Evolutionary conservation across 2,113 vertebrate genomes (phyloP).

Genomic region (Nycticebus coucang): DNA sequence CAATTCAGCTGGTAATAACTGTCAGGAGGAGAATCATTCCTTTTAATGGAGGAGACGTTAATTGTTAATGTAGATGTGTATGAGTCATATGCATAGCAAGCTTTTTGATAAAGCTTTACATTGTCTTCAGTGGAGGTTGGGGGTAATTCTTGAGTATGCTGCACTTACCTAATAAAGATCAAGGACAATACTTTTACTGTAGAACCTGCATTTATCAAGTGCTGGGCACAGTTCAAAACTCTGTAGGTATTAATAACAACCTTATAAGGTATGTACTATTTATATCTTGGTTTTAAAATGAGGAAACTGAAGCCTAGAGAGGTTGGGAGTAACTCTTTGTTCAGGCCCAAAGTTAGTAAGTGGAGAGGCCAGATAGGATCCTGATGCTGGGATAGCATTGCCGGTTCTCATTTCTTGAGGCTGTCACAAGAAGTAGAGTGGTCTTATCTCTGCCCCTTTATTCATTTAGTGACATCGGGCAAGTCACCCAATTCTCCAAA

Average conservation of each 20-base stretch:
- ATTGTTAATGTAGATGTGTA: background rate
- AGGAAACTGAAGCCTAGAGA: background rate
- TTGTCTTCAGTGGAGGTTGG: background rate
- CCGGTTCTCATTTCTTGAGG: background rate
- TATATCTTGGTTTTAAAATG: background rate
- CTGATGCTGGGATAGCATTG: no score
- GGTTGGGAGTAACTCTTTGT: background rate
- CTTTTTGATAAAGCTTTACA: conserved; percentile 3
- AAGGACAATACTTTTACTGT: background rate
- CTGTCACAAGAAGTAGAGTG: background rate
- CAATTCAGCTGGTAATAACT: conserved; percentile 16
- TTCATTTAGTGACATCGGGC: background rate
- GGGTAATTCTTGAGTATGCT: background rate
- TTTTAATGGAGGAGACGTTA: conserved; percentile 44
- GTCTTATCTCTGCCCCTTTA: background rate
- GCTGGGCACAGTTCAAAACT: background rate
- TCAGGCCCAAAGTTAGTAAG: background rate
- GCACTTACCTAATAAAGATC: background rate
- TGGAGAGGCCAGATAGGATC: background rate
- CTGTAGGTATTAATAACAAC: background rate
- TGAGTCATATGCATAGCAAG: conserved; percentile 10
- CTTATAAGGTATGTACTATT: background rate
- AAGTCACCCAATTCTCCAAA: background rate
- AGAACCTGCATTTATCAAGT: background rate
- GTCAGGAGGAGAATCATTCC: conserved; percentile 18